Evolutionary conservation across 2,888 invertebrate species (phyloP), one percentile per base, ranked within the genome.

Genomic region (Trissoscelio sp.): DNA sequence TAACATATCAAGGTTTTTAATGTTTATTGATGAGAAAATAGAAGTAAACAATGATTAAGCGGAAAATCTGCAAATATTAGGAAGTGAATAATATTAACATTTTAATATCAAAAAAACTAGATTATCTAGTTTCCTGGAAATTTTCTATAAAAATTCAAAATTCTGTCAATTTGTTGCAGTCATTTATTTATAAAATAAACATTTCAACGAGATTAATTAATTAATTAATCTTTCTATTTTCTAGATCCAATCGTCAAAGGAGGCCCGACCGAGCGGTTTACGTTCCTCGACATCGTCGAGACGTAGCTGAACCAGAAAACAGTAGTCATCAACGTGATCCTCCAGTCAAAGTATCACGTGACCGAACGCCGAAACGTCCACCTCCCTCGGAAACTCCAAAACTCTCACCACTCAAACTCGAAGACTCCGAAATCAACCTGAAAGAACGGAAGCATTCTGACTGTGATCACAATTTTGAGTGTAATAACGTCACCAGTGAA

Each of bases 211-310:
- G n/a, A n/a, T n/a, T n/a, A n/a, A n/a, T n/a, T n/a, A n/a, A n/a
- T n/a, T n/a, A n/a, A n/a, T n/a, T n/a, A 28, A 28, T 28, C 4
- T 28, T 28, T 28, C 3, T 5, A 3, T 31, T 11, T 72, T 73
- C 7, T 82, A 89, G 90, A 73, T 85, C 85, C 11, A 88, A 85
- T 39, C 86, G 89, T 9, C 89, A 88, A 48, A 94, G 94, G 74
- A 93, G 96, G 84, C 96, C 96, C 55, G 96, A 96, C 91, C 94
- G 95, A 42, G 96, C 95, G 16, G 94, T 96, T 60, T 96, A 96
- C 92, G 95, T 96, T 80, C 96, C 96, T 79, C 93, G 95, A 88
- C 95, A 95, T 79, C 92, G 95, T 81, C 93, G 95, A 77, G 87
- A 86, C 28, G 60, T 89, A 11, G 39, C 89, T 22, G 88, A 92